phyloP scores from a whole-genome alignment of 2,113 vertebrate species.

The Psammodynastes pulverulentus region DNA sequence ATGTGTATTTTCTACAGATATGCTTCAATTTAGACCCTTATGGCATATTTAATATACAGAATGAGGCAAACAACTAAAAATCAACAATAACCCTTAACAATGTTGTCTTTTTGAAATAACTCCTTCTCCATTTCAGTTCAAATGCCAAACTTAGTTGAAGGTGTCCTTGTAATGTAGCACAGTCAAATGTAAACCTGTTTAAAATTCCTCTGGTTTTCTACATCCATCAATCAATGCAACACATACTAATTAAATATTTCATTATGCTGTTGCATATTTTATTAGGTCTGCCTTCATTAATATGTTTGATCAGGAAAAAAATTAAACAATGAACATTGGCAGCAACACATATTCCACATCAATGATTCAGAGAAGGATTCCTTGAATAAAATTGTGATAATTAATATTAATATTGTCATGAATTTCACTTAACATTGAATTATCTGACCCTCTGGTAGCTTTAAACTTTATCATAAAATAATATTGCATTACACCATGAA shows the following conservation, averaged over 20 bases:
- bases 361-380: slow-evolving; percentile 67
- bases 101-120: not conserved
- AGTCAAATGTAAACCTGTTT: slow-evolving; percentile 43
- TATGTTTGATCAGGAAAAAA: slow-evolving; percentile 75
- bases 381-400: slow-evolving; percentile 57
- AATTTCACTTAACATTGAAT: slow-evolving; percentile 46
- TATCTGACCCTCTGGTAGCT: slow-evolving; percentile 47
- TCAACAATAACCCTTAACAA: not conserved
- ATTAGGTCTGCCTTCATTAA: slow-evolving; percentile 69
- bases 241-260: slow-evolving; percentile 70
- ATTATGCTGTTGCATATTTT: slow-evolving; percentile 65
- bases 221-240: slow-evolving; percentile 66
- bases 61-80: not conserved
- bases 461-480: slow-evolving; percentile 50
- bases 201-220: slow-evolving; percentile 44
- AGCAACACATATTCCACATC: slow-evolving; percentile 59
- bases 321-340: slow-evolving; percentile 70
- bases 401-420: slow-evolving; percentile 50
- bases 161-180: slow-evolving; percentile 51
- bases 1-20: not conserved
- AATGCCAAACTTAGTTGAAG: slow-evolving; percentile 33
- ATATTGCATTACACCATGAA: slow-evolving; percentile 27
- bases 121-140: not conserved
- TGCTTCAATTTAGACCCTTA: not conserved
- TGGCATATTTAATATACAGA: not conserved